These are phyloP conservation scores for Amiota communis DNA, from an alignment of 2,888 invertebrate genomes.

Conservation along the genomic window DNA sequence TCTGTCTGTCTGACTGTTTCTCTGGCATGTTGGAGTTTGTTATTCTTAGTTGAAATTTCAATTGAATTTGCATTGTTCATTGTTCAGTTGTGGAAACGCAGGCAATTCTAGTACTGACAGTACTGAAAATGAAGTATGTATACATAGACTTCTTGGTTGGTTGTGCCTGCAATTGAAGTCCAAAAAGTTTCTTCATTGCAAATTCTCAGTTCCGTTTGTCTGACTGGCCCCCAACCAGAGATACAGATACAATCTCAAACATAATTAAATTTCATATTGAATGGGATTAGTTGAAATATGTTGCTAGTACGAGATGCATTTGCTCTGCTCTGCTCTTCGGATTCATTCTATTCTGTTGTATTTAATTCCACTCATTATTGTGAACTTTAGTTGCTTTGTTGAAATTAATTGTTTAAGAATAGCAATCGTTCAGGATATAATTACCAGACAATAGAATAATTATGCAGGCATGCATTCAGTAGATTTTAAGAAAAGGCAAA, in stretches of 20 bases:
- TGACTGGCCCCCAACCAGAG: no score
- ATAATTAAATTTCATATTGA: conserved; percentile 52
- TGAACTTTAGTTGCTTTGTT: conserved; percentile 14
- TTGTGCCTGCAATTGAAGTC: not conserved
- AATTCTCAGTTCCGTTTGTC: not conserved
- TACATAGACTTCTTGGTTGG: no score
- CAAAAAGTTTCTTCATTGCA: not conserved
- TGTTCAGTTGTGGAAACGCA: conserved; percentile 40
- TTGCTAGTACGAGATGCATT: not conserved
- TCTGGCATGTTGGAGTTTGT: conserved; percentile 45
- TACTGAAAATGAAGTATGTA: no score
- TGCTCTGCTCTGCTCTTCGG: no score
- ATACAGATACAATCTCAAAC: conserved; percentile 41
- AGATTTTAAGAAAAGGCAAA: no score
- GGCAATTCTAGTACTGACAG: conserved; percentile 19
- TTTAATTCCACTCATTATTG: conserved; percentile 25
- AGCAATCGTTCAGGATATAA: no score
- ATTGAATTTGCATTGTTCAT: conserved; percentile 54
- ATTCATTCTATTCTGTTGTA: not conserved
- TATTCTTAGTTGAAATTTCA: conserved; percentile 40
- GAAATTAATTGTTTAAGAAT: conserved; percentile 14
- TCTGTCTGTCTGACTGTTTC: conserved; percentile 16
- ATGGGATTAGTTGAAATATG: conserved; percentile 36
- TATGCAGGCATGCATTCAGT: no score
- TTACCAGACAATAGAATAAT: no score